phyloP scores from a whole-genome alignment of 2,113 vertebrate genomes.

The Daubentonia madagascariensis region DNA sequence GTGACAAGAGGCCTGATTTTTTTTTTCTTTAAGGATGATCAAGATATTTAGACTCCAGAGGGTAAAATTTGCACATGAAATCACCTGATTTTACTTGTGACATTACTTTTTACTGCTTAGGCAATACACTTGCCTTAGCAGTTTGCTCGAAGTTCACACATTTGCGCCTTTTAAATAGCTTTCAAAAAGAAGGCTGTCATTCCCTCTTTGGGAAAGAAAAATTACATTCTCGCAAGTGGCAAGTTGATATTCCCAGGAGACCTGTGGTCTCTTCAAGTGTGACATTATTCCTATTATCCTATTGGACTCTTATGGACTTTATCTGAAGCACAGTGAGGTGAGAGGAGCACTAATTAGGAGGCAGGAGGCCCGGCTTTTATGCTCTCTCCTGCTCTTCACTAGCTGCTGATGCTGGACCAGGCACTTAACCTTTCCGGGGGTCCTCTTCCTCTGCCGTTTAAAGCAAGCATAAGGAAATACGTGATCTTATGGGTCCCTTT shows the following conservation, averaged over 20 bases:
- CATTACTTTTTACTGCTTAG: neutral
- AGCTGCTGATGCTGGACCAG: neutral
- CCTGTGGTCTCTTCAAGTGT: neutral
- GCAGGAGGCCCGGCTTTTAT: neutral
- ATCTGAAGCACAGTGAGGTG: neutral
- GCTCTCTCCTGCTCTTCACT: neutral
- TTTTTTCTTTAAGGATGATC: neutral
- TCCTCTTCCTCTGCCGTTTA: neutral
- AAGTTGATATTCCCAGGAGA: neutral
- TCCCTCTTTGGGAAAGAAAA: constrained; percentile 25
- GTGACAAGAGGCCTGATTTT: constrained; percentile 6
- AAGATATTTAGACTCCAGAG: constrained; percentile 28
- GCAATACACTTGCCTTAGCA: neutral
- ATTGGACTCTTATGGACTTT: neutral
- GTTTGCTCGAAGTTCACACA: constrained; percentile 11
- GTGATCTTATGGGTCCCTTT: neutral
- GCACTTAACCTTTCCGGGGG: neutral
- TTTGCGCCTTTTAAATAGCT: neutral
- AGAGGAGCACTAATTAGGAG: neutral
- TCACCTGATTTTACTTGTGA: neutral
- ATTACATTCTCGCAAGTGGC: neutral
- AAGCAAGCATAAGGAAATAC: neutral
- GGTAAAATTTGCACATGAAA: neutral
- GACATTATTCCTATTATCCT: neutral
- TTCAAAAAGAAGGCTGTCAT: neutral